Base-by-base conservation (phyloP, 2,113 vertebrate genomes). In the Astatoreochromis straeleni region DNA sequence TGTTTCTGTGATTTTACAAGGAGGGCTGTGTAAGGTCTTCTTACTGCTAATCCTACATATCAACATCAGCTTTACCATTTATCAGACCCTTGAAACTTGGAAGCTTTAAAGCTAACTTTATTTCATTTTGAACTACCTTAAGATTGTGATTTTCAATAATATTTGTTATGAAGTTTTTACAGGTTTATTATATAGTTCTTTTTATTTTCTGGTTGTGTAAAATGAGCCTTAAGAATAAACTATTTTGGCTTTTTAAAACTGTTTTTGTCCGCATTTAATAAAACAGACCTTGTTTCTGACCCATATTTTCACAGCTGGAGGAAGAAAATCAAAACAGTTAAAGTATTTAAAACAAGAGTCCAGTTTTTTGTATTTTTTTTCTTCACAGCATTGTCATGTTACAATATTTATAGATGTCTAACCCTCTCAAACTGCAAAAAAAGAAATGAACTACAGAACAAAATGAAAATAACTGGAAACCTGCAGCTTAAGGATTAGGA, bases 1-100 rank as follows among this genome's bases (percentile, higher is more conserved):
- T 70, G 38, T 45, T 70, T 70, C 38, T 42, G 0, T 24, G n/a
- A 42, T 75, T 31, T 75, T 29, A 29, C 24, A 12, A 3, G 14
- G n/a, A 0, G 63, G n/a, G 35, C 4, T 26, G 13, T 45, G 0
- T 73, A 24, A 29, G 21, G 3, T 75, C 19, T 35, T 75, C 16
- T 7, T 75, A 47, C 6, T 49, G 4, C 21, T 47, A 4, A 3
- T 29, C 4, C 70, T 75, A 29, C 24, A 75, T 75, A 17, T 73
- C 38, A 47, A 73, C n/a, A 45, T 45, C 40, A 73, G 21, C 7
- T 26, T 70, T 24, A 70, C 19, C 35, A 24, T 70, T 70, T 70
- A 70, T 42, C 38, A 45, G 38, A 16, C 2, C 2, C n/a, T 70
- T 42, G 65, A 42, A 70, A 45, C 38, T 7, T 73, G 38, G 21